phyloP scores from a whole-genome alignment of 2,888 invertebrate species.

The Tuta absoluta region DNA sequence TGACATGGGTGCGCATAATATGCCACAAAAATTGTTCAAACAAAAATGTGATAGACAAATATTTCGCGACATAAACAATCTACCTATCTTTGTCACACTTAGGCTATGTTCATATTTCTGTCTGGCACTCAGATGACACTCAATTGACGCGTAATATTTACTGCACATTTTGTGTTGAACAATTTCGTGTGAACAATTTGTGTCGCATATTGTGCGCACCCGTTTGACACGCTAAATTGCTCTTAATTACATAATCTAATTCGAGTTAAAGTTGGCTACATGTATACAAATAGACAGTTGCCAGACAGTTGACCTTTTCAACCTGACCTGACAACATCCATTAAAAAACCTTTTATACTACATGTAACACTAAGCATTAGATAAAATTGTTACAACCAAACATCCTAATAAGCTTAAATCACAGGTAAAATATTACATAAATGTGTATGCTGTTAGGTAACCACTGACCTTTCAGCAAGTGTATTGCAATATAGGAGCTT shows the following conservation, averaged over 20 bases:
- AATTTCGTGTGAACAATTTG: too few species aligned
- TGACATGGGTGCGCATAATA: too few species aligned
- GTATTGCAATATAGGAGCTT: slow-evolving; percentile 27
- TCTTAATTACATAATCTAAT: background rate
- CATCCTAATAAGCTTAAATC: slow-evolving; percentile 1
- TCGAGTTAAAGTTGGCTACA: background rate
- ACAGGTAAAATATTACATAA: slow-evolving; percentile 26
- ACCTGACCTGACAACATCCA: background rate
- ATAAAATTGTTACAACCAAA: background rate
- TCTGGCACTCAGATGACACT: too few species aligned
- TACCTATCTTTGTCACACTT: too few species aligned
- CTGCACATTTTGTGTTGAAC: too few species aligned
- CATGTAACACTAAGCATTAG: background rate
- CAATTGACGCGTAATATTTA: too few species aligned
- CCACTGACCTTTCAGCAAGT: slow-evolving; percentile 25
- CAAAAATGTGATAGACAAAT: too few species aligned
- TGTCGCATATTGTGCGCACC: too few species aligned
- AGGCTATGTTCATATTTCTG: too few species aligned
- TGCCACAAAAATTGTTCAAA: too few species aligned
- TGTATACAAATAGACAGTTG: background rate
- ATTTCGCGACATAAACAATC: too few species aligned
- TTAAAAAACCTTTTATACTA: background rate
- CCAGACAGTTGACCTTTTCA: background rate
- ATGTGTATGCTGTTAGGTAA: slow-evolving; percentile 28
- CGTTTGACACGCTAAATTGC: too few species aligned